A percentile compares a stretch with the other conserved stretches of the same genome.
These are phyloP conservation scores for Mamestra brassicae DNA, from an alignment of 2,888 invertebrate species.

Conservation along the genomic window DNA sequence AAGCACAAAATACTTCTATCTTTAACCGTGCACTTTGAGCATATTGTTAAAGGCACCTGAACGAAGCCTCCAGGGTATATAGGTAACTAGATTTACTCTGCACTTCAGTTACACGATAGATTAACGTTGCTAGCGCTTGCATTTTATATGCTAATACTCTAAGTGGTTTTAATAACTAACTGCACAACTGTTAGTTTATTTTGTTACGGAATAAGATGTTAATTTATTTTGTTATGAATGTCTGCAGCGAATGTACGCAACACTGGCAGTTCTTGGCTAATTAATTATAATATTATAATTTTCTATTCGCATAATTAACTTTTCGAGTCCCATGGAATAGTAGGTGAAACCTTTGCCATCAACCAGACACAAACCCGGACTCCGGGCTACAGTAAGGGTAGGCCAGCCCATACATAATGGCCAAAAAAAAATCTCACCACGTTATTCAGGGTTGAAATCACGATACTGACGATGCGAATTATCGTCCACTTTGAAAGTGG, in stretches of 20 bases:
- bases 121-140: constrained; percentile 40
- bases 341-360: too few relatives aligned
- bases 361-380: too few relatives aligned
- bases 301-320: neutral
- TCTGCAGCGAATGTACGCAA: neutral
- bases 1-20: too few relatives aligned
- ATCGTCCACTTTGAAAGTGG: too few relatives aligned
- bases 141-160: constrained; percentile 56
- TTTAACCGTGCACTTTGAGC: neutral
- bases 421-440: too few relatives aligned
- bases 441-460: too few relatives aligned
- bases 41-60: constrained; percentile 14
- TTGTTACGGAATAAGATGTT: constrained; percentile 4
- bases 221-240: neutral
- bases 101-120: constrained; percentile 39
- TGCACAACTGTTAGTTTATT: neutral
- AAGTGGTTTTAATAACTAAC: constrained; percentile 54
- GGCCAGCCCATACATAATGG: too few relatives aligned
- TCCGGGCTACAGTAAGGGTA: too few relatives aligned
- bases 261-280: neutral
- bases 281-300: neutral
- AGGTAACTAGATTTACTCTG: constrained; percentile 38
- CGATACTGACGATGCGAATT: too few relatives aligned
- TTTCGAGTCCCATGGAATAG: neutral
- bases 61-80: constrained; percentile 20